Evolutionary conservation across 2,888 invertebrate species (phyloP).

Genomic region (Epirrita christyi): DNA sequence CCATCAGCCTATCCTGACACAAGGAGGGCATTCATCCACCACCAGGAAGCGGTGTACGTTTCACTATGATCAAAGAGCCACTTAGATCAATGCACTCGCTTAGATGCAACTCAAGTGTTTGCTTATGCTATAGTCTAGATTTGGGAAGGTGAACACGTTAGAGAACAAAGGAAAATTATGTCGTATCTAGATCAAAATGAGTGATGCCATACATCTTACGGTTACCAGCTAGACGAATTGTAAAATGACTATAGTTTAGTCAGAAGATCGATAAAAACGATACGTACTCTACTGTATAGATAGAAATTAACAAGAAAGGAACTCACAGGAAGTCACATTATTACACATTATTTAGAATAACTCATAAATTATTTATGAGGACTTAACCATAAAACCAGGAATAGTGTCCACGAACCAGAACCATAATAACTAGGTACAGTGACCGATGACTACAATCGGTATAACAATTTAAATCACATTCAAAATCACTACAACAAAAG

Average conservation of each 20-base stretch:
- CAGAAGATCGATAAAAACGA: too few relatives aligned
- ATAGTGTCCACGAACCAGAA: not conserved
- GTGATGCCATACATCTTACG: too few relatives aligned
- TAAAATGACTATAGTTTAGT: too few relatives aligned
- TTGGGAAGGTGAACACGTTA: constrained; percentile 24
- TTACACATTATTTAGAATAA: too few relatives aligned
- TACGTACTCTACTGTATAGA: too few relatives aligned
- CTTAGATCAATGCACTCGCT: constrained; percentile 53
- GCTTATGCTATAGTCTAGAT: constrained; percentile 35
- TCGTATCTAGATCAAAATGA: not conserved
- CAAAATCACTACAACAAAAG: not conserved
- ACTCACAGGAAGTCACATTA: too few relatives aligned
- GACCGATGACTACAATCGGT: too few relatives aligned
- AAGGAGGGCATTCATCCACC: constrained; percentile 59
- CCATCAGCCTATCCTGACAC: constrained; percentile 48
- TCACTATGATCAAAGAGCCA: constrained; percentile 64
- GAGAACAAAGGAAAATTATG: constrained; percentile 18
- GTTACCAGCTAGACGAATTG: too few relatives aligned
- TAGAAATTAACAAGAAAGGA: too few relatives aligned
- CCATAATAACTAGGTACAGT: too few relatives aligned
- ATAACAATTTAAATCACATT: not conserved
- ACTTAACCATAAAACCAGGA: not conserved
- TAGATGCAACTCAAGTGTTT: constrained; percentile 44
- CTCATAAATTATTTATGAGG: not conserved
- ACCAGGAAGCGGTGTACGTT: constrained; percentile 63